Evolutionary conservation across 2,888 invertebrate species (phyloP), one percentile per base, ranked within the genome.

Genomic region (Callyntrura guangdongensis): DNA sequence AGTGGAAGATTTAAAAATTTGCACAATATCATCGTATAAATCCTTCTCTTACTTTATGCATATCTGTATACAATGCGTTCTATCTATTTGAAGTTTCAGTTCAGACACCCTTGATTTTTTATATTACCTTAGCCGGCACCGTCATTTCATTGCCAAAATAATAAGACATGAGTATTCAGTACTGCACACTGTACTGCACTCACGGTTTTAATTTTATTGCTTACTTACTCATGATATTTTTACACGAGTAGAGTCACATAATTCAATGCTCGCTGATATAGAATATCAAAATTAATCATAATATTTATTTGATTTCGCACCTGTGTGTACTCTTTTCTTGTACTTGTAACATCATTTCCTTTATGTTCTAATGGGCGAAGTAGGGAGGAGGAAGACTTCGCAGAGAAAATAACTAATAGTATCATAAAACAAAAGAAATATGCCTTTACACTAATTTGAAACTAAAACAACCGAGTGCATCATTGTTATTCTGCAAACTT

Each of bases 371-470:
- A 36, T 49, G 49, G 45, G 47, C 22, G 47, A 61, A 49, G 69
- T 67, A 84, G 83, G 84, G 45, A 85, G 56, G 59, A 72, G 85
- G 85, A 85, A 85, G 84, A 84, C 59, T 72, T 74, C 72, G 45
- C 47, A 69, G 36, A 69, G 27, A 27, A 27, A 14, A n/a, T n/a
- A 36, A 36, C 6, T 69, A 27, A 45, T 69, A 69, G 36, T 36
- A 69, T 72, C 45, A 72, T 72, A 49, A 72, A 36, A 0, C 6
- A 45, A 47, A 72, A 72, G 47, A 82, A 83, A 83, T 67, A 17
- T 49, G 20, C 22, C 59, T 56, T 20, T 27, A 56, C 17, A 64
- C 22, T 14, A 86, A 45, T 86, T 56, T 5, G 47, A 49, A 47
- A 36, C 64, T 47, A 64, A 64, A 59, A 47, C 47, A 79, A 69